Base-by-base conservation (phyloP, 2,797 vertebrate species). In the Acridotheres tristis region DNA sequence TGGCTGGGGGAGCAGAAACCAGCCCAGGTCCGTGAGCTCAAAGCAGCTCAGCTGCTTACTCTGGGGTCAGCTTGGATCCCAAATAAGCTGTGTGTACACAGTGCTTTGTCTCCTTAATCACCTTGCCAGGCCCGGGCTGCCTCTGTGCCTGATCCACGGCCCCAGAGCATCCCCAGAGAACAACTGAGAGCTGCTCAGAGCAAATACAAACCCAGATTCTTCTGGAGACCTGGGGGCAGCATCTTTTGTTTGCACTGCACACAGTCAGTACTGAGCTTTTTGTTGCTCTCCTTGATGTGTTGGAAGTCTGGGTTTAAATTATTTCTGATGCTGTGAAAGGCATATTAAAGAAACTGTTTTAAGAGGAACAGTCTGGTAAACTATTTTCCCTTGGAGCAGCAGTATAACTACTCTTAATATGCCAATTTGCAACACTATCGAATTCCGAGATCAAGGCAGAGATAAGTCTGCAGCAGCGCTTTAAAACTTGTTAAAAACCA, bases 1-100 rank as follows among this genome's bases (percentile, higher is more conserved):
- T 5, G 75, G 55, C 85, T 88, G 55, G 57, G n/a, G 30, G 61
- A 81, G 54, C 73, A 92, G 42, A 29, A 88, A 25, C 32, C 13
- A 7, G 47, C 68, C 57, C 66, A 11, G 62, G 38, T 61, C 84
- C 66, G 18, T 84, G 75, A 94, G 68, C 85, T 83, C 38, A 1
- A 92, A 94, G 83, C 88, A 89, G 95, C 90, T 97, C 82, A 95
- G 85, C 88, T 87, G 2, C 95, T 95, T 93, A 63, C 83, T 74
- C 42, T 62, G 40, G 83, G 81, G 65, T 94, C 89, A 93, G 85
- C 78, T n/a, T 58, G 88, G 86, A 90, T 95, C 77, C 74, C 74
- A 43, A 62, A 65, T 86, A 89, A 94, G 79, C 96, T 58, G 73
- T 11, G 22, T 85, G 73, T 38, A 38, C 54, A 36, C 27, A 13